Evolutionary conservation across 2,888 invertebrate species (phyloP), one percentile per base, ranked within the genome.

Genomic region (Bimastos eiseni): DNA sequence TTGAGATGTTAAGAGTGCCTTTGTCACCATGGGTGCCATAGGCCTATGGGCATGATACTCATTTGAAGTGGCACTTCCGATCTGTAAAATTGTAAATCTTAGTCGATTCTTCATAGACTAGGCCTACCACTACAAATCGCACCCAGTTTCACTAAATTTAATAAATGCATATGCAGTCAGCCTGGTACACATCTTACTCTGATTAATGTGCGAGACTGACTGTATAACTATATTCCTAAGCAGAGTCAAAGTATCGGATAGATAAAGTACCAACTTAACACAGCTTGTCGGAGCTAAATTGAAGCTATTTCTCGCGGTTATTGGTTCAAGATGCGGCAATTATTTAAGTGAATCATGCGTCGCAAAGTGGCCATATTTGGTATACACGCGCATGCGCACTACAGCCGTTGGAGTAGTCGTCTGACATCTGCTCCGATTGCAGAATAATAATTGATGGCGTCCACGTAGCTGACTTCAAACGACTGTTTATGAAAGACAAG

Each of bases 401-500:
- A n/a, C 70, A 70, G 70, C 70, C n/a, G 70, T n/a, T n/a, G 17
- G 70, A n/a, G 30, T n/a, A 15, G 41, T 70, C 8, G 30, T 70
- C 70, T 30, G 8, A 70, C 70, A 70, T 70, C 70, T n/a, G 4
- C 30, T 70, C 70, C 70, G 70, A 70, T 70, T 6, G 3, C 70
- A 70, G 30, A n/a, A n/a, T n/a, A n/a, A n/a, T n/a, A n/a, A 70
- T 24, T 49, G 49, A 49, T 49, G 49, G 49, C 49, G 49, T 49
- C 49, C 49, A 4, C 19, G 13, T 70, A 30, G 11, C 70, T 70
- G 70, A 70, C 70, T 70, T 70, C 70, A 70, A 70, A 70, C 70
- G 70, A 70, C 70, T n/a, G 70, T 70, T 70, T 70, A 70, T n/a
- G 70, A 70, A 70, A 70, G 70, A 70, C n/a, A n/a, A 70, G 70